These are phyloP conservation scores for Troilus luridus DNA, from an alignment of 2,888 invertebrate species.

Conservation along the genomic window DNA sequence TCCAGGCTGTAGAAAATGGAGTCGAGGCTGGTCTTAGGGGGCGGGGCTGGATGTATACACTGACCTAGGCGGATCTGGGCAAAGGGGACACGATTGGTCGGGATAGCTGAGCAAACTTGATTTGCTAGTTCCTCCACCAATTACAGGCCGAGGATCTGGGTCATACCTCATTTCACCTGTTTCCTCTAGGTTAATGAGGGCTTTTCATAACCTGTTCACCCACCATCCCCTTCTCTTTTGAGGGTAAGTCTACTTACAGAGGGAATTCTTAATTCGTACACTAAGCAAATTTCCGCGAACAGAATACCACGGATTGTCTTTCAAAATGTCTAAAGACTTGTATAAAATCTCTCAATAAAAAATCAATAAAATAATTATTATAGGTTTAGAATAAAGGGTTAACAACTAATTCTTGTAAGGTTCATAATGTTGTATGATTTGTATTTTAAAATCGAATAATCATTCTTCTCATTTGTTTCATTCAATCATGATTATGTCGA, in stretches of 20 bases:
- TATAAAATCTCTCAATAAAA: background rate
- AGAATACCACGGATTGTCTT: background rate
- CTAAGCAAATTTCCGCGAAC: background rate
- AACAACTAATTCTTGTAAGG: too few relatives aligned
- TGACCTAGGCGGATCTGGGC: constrained; percentile 43
- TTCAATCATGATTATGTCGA: too few relatives aligned
- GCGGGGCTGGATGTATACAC: background rate
- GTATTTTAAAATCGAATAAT: too few relatives aligned
- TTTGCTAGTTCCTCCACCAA: constrained; percentile 22
- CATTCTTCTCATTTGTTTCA: too few relatives aligned
- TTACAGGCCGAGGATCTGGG: constrained; percentile 22
- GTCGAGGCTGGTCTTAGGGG: background rate
- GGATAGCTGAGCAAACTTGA: background rate
- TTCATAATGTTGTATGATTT: too few relatives aligned
- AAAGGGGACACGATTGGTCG: constrained; percentile 33
- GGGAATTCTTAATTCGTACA: background rate
- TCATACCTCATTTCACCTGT: background rate
- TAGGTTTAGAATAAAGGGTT: too few relatives aligned
- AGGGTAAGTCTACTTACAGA: background rate
- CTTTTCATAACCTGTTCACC: background rate
- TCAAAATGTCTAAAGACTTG: background rate
- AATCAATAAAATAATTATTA: too few relatives aligned
- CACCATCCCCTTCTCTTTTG: background rate
- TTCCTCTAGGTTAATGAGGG: constrained; percentile 10
- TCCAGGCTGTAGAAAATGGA: background rate